A percentile compares a stretch with the other conserved stretches of the same genome.
These are phyloP conservation scores for Phyllopteryx taeniolatus DNA, from an alignment of 2,113 vertebrate genomes.

Conservation along the genomic window DNA sequence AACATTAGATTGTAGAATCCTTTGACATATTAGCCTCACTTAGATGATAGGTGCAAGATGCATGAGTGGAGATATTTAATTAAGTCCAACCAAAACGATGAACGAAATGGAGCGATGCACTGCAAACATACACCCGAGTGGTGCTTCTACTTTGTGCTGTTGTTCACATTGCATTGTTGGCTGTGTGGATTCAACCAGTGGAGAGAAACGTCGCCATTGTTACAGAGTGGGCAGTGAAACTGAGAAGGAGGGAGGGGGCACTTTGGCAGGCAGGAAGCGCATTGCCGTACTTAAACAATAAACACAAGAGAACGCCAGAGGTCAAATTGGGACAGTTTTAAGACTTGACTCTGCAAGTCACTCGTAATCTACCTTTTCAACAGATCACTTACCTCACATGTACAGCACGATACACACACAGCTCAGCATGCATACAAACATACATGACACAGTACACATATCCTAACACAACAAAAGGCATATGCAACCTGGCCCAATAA, in stretches of 20 bases:
- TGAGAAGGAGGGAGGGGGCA: slow-evolving; percentile 57
- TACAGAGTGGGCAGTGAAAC: slow-evolving; percentile 61
- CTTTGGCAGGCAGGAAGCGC: slow-evolving; percentile 69
- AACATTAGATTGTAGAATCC: slow-evolving; percentile 4
- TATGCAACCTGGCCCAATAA: background rate
- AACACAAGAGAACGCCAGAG: slow-evolving; percentile 44
- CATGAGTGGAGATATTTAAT: background rate
- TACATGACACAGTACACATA: slow-evolving; percentile 5
- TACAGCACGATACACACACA: slow-evolving; percentile 23
- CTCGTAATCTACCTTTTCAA: slow-evolving; percentile 29
- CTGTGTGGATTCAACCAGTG: slow-evolving; percentile 44
- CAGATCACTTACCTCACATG: slow-evolving; percentile 29
- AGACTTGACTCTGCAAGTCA: slow-evolving; percentile 39
- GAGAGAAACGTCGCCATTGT: slow-evolving; percentile 20
- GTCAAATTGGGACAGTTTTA: slow-evolving; percentile 33
- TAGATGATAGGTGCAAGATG: slow-evolving; percentile 33
- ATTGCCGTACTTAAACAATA: slow-evolving; percentile 50
- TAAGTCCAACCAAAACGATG: no score
- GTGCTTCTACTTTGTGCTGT: slow-evolving; percentile 57
- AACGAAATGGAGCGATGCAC: slow-evolving; percentile 30
- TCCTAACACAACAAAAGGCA: background rate
- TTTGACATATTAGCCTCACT: background rate
- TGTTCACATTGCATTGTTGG: slow-evolving; percentile 58
- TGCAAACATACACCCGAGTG: slow-evolving; percentile 33
- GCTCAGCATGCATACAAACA: slow-evolving; percentile 43